Percentiles rank a stretch among this genome's conserved stretches.
Conservation (phyloP, 2,113 vertebrate genomes). For the Neoarius graeffei region DNA sequence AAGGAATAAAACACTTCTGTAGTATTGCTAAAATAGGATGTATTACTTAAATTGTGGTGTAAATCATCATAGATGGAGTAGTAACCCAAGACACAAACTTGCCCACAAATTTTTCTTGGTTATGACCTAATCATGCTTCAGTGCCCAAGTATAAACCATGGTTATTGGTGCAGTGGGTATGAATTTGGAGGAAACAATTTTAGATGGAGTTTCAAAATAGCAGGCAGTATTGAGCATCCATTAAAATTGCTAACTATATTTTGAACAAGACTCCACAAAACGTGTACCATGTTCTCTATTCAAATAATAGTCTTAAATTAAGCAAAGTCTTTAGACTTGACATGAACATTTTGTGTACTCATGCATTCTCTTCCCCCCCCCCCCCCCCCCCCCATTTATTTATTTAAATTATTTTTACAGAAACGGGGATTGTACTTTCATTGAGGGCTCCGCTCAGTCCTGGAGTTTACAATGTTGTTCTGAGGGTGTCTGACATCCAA, state of each 20-base stretch:
- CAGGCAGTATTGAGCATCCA: neutral
- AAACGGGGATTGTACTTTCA: slow-evolving; percentile 64
- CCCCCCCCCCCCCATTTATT: neutral
- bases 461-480: slow-evolving; percentile 70
- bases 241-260: neutral
- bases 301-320: neutral
- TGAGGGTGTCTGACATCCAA: slow-evolving; percentile 74
- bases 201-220: neutral
- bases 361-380: neutral
- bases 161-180: neutral
- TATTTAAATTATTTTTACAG: slow-evolving; percentile 46
- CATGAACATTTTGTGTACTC: neutral
- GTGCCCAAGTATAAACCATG: neutral
- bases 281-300: neutral
- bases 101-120: neutral
- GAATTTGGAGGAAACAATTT: neutral
- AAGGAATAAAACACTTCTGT: too few species aligned
- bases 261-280: neutral
- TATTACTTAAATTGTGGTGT: too few species aligned
- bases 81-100: neutral
- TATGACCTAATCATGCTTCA: neutral
- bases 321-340: neutral
- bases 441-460: slow-evolving; percentile 64
- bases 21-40: too few species aligned
- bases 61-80: too few species aligned